Percentiles rank a stretch among this genome's conserved stretches.
Conservation (phyloP, 2,113 vertebrate genomes). For the Malurus elegans region DNA sequence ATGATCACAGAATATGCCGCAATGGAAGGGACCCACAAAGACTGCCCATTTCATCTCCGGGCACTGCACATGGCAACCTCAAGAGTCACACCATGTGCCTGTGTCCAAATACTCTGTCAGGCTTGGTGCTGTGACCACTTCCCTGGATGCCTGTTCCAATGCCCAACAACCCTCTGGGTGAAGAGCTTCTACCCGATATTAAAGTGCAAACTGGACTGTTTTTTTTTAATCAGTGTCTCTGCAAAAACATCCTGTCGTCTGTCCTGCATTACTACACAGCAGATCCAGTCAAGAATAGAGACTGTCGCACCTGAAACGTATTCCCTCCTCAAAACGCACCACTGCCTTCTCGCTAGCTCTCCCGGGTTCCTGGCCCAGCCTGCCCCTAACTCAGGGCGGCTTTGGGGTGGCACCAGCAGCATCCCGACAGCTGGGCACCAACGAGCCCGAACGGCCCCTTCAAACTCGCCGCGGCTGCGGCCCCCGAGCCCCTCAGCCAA, state of each 20-base stretch:
- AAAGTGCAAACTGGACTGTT: neutral
- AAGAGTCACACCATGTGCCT: neutral
- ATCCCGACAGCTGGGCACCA: rapidly evolving
- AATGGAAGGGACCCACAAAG: neutral
- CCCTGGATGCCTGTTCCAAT: neutral
- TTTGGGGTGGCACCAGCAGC: rapidly evolving
- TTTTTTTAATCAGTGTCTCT: neutral
- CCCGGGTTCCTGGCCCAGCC: neutral
- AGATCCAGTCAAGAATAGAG: neutral
- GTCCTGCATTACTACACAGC: neutral
- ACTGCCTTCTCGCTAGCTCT: neutral
- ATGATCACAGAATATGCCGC: neutral
- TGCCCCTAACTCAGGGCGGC: rapidly evolving
- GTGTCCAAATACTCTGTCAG: neutral
- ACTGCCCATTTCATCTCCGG: too few relatives aligned
- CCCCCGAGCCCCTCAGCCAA: rapidly evolving
- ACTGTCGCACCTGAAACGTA: rapidly evolving
- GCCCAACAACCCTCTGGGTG: rapidly evolving
- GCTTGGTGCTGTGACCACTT: neutral
- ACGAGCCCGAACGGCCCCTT: neutral
- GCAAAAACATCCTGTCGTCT: neutral
- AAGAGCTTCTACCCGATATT: neutral
- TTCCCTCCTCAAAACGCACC: neutral
- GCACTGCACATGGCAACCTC: neutral
- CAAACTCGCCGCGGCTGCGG: rapidly evolving